These are phyloP conservation scores for Triops longicaudatus DNA, from an alignment of 1,140 invertebrate species.

Conservation along the genomic window DNA sequence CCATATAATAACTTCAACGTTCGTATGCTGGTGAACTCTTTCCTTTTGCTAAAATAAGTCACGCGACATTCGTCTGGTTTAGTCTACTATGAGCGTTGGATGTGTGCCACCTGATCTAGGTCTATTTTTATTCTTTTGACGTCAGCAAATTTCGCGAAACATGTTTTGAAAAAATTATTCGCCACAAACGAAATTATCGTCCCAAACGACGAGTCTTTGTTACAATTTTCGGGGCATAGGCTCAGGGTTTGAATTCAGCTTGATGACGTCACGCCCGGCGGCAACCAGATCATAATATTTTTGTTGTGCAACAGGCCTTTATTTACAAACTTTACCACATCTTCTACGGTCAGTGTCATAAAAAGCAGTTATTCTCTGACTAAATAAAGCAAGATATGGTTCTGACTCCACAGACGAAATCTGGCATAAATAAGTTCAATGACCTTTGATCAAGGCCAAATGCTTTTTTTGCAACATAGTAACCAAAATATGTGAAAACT, in stretches of 20 bases:
- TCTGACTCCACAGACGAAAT: background rate
- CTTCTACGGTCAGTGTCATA: background rate
- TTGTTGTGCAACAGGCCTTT: conserved; percentile 11
- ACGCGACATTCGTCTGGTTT: background rate
- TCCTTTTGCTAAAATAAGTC: background rate
- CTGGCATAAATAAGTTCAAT: background rate
- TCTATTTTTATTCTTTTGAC: conserved; percentile 1
- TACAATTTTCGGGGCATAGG: background rate
- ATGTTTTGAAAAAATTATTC: background rate
- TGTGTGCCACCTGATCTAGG: background rate
- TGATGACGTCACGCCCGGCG: background rate
- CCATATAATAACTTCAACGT: no score
- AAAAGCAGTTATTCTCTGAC: background rate
- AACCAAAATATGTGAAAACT: conserved; percentile 11
- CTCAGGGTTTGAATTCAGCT: background rate
- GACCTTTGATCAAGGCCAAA: background rate
- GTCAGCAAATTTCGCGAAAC: background rate
- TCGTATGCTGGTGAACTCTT: no score
- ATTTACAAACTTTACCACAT: conserved; percentile 8
- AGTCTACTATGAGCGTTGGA: background rate
- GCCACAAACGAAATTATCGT: background rate
- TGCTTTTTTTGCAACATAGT: background rate
- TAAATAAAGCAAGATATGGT: background rate
- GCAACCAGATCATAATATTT: conserved; percentile 23
- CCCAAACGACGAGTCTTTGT: background rate